A percentile compares a stretch with the other conserved stretches of the same genome.
Evolutionary conservation across 92 coral and sea anemone species (phyloP).

Genomic region (Meandrina meandrites): DNA sequence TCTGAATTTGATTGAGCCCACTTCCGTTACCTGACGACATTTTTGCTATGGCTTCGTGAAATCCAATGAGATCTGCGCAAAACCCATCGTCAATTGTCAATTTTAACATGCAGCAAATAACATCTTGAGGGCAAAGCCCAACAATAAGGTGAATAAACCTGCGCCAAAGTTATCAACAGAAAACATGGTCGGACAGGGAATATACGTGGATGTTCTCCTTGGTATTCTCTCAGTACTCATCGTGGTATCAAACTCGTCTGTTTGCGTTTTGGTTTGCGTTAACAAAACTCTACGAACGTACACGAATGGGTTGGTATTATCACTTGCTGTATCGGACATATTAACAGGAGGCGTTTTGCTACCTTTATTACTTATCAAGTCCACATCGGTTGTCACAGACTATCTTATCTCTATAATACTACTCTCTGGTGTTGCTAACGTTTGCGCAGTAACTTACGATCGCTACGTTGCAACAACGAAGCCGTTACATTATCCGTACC

Average conservation of each 20-base stretch:
- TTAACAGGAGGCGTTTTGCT: constrained; percentile 69
- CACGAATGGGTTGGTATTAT: constrained; percentile 71
- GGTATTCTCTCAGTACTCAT: constrained; percentile 55
- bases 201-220: constrained; percentile 30
- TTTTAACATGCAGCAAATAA: too few relatives aligned
- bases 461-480: constrained; percentile 67
- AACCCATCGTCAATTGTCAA: too few relatives aligned
- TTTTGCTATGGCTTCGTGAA: too few relatives aligned
- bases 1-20: too few relatives aligned
- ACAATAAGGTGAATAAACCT: constrained; percentile 19
- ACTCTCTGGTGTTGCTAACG: constrained; percentile 73
- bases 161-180: neutral
- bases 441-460: constrained; percentile 76
- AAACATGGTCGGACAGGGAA: neutral
- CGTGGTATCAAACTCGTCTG: constrained; percentile 61
- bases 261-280: constrained; percentile 64
- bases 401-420: constrained; percentile 57
- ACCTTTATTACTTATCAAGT: constrained; percentile 61
- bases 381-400: constrained; percentile 52
- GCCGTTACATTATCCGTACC: constrained; percentile 60
- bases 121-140: too few relatives aligned
- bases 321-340: constrained; percentile 75
- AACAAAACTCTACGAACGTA: constrained; percentile 65
- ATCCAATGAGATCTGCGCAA: too few relatives aligned
- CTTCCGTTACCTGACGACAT: too few relatives aligned